Evolutionary conservation across 2,888 invertebrate species (phyloP).

Genomic region (Bursaphelenchus okinawaensis): DNA sequence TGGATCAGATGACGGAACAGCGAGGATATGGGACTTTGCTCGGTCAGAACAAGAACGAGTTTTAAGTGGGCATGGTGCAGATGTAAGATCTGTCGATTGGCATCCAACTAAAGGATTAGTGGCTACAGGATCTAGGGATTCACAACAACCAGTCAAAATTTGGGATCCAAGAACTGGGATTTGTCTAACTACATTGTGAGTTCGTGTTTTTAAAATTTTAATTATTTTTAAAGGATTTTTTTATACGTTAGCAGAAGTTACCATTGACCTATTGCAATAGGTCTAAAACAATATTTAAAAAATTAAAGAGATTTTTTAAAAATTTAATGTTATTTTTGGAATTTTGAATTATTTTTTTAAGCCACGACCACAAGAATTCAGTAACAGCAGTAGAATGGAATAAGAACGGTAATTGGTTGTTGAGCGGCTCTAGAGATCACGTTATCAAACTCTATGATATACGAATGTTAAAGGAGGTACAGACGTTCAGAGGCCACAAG

Average conservation of each 20-base stretch:
- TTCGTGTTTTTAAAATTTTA: conserved; percentile 33
- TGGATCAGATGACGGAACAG: conserved; percentile 97
- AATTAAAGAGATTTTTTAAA: no score
- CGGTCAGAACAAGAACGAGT: conserved; percentile 86
- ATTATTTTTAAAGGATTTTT: no score
- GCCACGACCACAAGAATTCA: conserved; percentile 96
- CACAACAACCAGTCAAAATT: conserved; percentile 96
- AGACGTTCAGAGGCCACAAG: conserved; percentile 96
- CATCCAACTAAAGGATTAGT: conserved; percentile 92
- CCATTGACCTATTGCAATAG: not conserved
- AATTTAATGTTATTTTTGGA: not conserved
- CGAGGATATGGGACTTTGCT: conserved; percentile 97
- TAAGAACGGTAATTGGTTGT: conserved; percentile 95
- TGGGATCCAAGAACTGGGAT: conserved; percentile 98
- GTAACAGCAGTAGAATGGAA: conserved; percentile 99
- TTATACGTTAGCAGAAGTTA: no score
- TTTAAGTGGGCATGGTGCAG: conserved; percentile 61
- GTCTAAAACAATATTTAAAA: no score
- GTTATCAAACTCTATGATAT: conserved; percentile 94
- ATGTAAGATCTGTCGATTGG: conserved; percentile 79
- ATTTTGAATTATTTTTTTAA: conserved; percentile 55
- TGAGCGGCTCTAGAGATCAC: conserved; percentile 96
- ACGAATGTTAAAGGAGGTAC: conserved; percentile 87
- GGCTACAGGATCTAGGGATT: conserved; percentile 97
- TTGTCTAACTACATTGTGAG: conserved; percentile 84